Conservation (phyloP, 1,140 invertebrate genomes). For the Apis laboriosa region DNA sequence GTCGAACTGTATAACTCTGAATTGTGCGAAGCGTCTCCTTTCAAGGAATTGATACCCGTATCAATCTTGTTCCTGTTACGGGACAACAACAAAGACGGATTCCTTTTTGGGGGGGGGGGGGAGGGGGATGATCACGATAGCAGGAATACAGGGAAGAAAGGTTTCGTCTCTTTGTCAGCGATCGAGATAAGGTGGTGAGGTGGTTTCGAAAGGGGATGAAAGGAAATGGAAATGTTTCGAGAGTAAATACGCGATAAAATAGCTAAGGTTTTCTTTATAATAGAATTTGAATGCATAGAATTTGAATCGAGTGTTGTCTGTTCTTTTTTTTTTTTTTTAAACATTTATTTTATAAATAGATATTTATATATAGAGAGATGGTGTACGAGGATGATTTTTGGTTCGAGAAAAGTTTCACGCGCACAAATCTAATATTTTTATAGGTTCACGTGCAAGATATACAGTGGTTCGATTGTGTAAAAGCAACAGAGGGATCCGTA, state of each 20-base stretch:
- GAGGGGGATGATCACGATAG: background rate
- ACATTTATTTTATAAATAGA: no score
- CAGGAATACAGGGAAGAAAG: background rate
- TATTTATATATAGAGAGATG: no score
- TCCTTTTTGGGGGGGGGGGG: no score
- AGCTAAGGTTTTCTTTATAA: background rate
- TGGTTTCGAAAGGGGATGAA: background rate
- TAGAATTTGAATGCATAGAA: no score
- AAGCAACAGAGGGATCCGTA: background rate
- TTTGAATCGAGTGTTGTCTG: no score
- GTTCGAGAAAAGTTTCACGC: no score
- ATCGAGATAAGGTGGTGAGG: background rate
- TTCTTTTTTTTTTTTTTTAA: no score
- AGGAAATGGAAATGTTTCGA: background rate
- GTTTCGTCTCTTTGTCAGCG: no score
- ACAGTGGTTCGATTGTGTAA: background rate
- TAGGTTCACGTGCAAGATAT: no score
- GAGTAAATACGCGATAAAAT: background rate
- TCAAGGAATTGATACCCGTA: conserved; percentile 33
- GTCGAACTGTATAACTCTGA: background rate
- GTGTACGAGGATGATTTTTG: no score
- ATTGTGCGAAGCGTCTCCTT: background rate
- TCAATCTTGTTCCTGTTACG: conserved; percentile 9
- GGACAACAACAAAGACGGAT: background rate
- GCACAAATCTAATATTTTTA: no score